Base-by-base conservation (phyloP, 2,113 vertebrate genomes). In the Abramis brama region DNA sequence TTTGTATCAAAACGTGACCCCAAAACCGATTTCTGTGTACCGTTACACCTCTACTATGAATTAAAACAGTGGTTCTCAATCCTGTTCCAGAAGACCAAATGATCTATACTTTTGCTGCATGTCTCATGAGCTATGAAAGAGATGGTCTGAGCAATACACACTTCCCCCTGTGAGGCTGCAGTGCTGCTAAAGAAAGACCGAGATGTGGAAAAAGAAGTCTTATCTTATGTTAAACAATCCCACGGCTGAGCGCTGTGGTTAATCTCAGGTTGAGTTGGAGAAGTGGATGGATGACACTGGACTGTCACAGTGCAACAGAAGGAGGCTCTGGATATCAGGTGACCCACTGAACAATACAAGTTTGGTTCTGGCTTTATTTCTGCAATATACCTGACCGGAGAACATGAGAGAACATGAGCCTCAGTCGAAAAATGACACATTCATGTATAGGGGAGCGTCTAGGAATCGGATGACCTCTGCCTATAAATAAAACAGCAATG, bases 241-340 rank as follows among this genome's bases (percentile, higher is more conserved):
- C 73, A 64, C 45, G 52, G 59, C 50, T 80, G 36, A 83, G 82
- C 50, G 55, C 27, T 85, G 66, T 79, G 59, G 70, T 86, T 60
- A 87, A 74, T n/a, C 86, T 86, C 39, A 84, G 89, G 80, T 36
- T 77, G 78, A 90, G 59, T 88, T 70, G 27, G 82, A 86, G 84
- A 90, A 82, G 87, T 47, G 79, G 81, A 91, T 82, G 36, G 66
- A 90, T 85, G 76, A 90, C 90, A 91, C 92, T 89, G 89, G 89
- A 86, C 73, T 86, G 70, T 52, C 83, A 82, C 76, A 87, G 82
- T 50, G 17, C 70, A 85, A 86, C 39, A 15, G 11, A 80, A 64
- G 74, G 25, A 83, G 30, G 55, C 52, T 33, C 85, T 81, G 50
- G 79, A 76, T 88, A 87, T 90, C 85, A 83, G 77, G 79, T 90